Base-by-base conservation (phyloP, 2,888 invertebrate species). In the Acanthosepion lycidas region DNA sequence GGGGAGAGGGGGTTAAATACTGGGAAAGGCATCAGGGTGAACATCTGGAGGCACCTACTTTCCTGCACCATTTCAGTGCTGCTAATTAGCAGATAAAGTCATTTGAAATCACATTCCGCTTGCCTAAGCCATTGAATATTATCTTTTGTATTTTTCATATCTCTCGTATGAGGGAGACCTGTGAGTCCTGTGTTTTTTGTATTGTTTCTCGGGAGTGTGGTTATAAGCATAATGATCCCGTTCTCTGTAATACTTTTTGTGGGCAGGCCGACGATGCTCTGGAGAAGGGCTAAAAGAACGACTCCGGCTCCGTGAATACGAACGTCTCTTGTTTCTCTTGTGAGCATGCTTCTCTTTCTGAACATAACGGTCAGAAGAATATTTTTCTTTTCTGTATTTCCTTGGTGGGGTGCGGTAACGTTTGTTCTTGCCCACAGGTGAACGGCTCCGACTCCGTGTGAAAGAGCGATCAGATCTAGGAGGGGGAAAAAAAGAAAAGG, bases 151-250 rank as follows among this genome's bases (percentile, higher is more conserved):
- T 95, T 95, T 95, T 93, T 96, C 96, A 92, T 95, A 95, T 59
- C 95, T 92, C 48, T 96, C 96, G 94, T 96, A 95, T 2, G 96
- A 94, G 0, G 96, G 96, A 94, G 96, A 96, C 49, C 96, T 94
- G 48, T 96, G 96, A 94, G 96, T 96, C 51, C 96, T 94, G 94
- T 96, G 96, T 95, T 96, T 96, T 26, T 95, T 94, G 26, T 95
- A 95, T 94, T 95, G 95, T 94, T 95, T 95, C 23, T 95, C 95
- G 53, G 94, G 94, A 18, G 96, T 96, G 64, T 96, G 95, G 91
- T 53, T 92, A 33, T 91, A 94, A 26, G n/a, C 28, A 94, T 96
- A 96, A 6, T 95, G 95, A 51, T 96, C 96, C 94, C 96, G 96
- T 33, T 96, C 96, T 64, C 95, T 95, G 18, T 95, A 95, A 94